phyloP scores from a whole-genome alignment of 2,113 vertebrate genomes.

The Drymodes brunneopygia region DNA sequence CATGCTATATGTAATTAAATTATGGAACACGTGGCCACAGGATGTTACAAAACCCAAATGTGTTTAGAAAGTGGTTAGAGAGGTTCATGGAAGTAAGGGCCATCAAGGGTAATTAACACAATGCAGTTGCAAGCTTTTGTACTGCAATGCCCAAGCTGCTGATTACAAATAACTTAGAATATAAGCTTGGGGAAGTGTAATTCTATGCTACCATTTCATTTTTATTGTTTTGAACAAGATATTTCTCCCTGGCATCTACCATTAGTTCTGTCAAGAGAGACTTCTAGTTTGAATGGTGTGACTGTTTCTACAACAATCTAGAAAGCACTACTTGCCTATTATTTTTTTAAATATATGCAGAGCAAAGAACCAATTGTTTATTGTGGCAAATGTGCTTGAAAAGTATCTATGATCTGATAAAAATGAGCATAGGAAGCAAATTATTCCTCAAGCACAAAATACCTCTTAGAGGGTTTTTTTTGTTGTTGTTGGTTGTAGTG shows the following conservation, averaged over 20 bases:
- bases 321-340: not conserved
- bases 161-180: not conserved
- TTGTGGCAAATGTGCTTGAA: not conserved
- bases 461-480: not conserved
- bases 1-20: not conserved
- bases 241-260: not conserved
- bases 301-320: not conserved
- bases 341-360: not conserved
- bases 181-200: not conserved
- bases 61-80: not conserved
- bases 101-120: not conserved
- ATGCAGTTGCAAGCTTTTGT: not conserved
- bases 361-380: not conserved
- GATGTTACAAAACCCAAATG: not conserved
- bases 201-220: not conserved
- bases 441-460: not conserved
- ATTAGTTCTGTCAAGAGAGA: not conserved
- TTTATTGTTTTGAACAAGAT: not conserved
- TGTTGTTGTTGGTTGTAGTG: not conserved
- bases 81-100: not conserved
- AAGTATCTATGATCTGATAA: not conserved
- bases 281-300: not conserved
- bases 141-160: not conserved
- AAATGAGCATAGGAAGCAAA: not conserved
- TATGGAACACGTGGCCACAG: not conserved